Conservation (phyloP, 2,113 vertebrate species). For the Blennius ocellaris region DNA sequence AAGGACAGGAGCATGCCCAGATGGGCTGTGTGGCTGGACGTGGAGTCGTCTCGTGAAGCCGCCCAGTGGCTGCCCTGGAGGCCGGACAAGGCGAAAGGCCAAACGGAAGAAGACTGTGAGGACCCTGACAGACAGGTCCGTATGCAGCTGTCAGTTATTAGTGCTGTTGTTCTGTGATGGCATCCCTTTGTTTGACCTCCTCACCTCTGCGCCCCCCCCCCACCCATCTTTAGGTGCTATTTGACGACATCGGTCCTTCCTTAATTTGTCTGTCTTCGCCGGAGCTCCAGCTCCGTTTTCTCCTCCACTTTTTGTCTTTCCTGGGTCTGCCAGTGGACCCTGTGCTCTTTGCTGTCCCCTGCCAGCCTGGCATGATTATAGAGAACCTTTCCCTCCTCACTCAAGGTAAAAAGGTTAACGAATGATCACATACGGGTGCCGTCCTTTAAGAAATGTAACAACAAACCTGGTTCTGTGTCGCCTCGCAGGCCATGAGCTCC, state of each 20-base stretch:
- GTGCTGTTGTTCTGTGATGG: no score
- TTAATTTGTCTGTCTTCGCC: conserved; percentile 86
- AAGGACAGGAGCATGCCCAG: conserved; percentile 88
- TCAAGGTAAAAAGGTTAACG: conserved; percentile 61
- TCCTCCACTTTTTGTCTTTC: conserved; percentile 90
- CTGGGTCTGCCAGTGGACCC: conserved; percentile 87
- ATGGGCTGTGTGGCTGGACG: conserved; percentile 89
- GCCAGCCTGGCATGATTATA: conserved; percentile 83
- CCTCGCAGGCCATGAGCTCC: conserved; percentile 60
- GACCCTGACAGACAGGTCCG: conserved; percentile 96
- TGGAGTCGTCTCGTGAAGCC: conserved; percentile 89
- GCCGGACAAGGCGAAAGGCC: conserved; percentile 90
- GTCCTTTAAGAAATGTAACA: background rate
- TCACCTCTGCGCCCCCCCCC: background rate
- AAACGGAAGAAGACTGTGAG: conserved; percentile 94
- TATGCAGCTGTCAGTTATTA: no score
- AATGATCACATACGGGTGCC: background rate
- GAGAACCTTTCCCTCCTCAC: conserved; percentile 88
- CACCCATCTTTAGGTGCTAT: conserved; percentile 86
- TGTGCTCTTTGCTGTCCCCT: conserved; percentile 67
- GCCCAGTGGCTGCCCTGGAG: conserved; percentile 95
- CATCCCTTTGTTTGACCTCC: conserved; percentile 5
- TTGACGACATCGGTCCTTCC: conserved; percentile 93
- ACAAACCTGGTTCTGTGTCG: background rate
- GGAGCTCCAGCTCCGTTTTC: conserved; percentile 82